These are phyloP conservation scores for Anastrepha obliqua DNA, from an alignment of 1,140 invertebrate species.

Conservation along the genomic window DNA sequence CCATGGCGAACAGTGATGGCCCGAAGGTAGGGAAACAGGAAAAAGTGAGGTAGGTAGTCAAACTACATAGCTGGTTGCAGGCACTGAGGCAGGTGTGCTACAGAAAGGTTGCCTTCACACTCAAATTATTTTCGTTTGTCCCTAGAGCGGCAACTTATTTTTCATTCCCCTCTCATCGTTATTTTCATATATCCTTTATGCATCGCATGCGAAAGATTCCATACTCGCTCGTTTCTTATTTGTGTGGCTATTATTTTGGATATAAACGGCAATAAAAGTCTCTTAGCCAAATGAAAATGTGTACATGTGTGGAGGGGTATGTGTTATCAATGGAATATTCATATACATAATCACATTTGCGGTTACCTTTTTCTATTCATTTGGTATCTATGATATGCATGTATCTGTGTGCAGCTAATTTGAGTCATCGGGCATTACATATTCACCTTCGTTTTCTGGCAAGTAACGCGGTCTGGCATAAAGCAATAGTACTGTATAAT, in stretches of 20 bases:
- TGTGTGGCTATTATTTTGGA: background rate
- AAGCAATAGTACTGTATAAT: background rate
- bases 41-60: conserved; percentile 19
- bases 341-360: background rate
- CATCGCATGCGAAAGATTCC: background rate
- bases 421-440: too few relatives aligned
- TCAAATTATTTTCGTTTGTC: too few relatives aligned
- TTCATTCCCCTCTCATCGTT: background rate
- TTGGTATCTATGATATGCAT: background rate
- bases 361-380: background rate
- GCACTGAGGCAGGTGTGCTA: background rate
- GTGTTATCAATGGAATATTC: background rate
- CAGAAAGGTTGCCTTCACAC: too few relatives aligned
- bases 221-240: background rate
- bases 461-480: background rate
- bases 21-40: background rate
- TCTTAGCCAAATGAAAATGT: too few relatives aligned
- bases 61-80: background rate
- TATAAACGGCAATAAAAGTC: background rate
- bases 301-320: too few relatives aligned
- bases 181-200: conserved; percentile 3
- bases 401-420: background rate
- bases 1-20: background rate
- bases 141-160: too few relatives aligned
- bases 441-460: background rate